Conservation (phyloP, 2,113 vertebrate species). For the Papio anubis region DNA sequence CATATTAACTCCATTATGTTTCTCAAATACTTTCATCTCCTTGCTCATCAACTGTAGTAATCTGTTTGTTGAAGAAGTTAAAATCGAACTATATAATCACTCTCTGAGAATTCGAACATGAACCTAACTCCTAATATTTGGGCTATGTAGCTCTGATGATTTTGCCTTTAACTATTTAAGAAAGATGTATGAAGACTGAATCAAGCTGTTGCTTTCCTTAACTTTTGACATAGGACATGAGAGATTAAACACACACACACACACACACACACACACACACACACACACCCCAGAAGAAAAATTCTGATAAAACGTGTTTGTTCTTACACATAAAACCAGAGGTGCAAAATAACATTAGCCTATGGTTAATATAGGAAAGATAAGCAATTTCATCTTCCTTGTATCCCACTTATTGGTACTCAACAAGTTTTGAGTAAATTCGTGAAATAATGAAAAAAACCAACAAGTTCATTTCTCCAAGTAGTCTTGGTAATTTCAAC, state of each 20-base stretch:
- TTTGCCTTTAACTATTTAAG: neutral
- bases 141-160: neutral
- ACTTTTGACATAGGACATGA: too few species aligned
- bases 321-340: accelerated
- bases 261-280: neutral
- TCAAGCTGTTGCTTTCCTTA: neutral
- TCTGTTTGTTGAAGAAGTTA: neutral
- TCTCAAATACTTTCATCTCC: neutral
- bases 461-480: neutral
- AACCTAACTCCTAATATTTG: neutral
- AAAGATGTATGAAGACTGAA: neutral
- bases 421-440: neutral
- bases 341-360: too few species aligned
- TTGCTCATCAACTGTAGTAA: accelerated
- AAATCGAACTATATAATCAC: too few species aligned
- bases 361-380: neutral
- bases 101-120: neutral
- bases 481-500: neutral
- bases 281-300: too few species aligned
- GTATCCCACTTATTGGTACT: too few species aligned
- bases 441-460: accelerated
- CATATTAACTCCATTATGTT: accelerated
- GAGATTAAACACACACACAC: neutral
- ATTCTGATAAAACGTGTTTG: neutral
- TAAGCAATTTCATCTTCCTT: neutral